Conservation (phyloP, 1,140 invertebrate genomes). For the Oryctes rhinoceros region DNA sequence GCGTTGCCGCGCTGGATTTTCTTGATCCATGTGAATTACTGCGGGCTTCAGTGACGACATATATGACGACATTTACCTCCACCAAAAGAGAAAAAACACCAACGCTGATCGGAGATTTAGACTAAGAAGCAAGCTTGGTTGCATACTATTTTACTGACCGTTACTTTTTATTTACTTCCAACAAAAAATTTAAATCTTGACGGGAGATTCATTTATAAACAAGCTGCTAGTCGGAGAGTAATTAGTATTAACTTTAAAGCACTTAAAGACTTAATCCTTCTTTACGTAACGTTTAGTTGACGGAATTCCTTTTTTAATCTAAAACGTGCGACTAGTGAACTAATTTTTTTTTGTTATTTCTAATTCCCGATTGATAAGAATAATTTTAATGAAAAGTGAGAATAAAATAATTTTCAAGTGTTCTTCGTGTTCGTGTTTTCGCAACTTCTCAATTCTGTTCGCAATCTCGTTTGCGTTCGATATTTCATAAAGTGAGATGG, state of each 20-base stretch:
- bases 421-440: neutral
- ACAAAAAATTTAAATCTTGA: slow-evolving; percentile 3
- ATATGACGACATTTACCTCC: neutral
- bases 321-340: neutral
- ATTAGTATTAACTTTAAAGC: slow-evolving; percentile 6
- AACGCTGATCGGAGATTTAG: neutral
- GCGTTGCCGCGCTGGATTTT: too few species aligned
- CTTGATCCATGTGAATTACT: neutral
- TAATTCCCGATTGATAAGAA: neutral
- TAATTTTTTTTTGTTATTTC: neutral
- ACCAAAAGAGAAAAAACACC: neutral
- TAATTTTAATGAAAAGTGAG: neutral
- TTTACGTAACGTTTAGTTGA: too few species aligned
- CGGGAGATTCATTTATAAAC: slow-evolving; percentile 19
- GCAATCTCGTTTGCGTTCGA: neutral
- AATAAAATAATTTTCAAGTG: neutral
- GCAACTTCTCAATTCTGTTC: neutral
- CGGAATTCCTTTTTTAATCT: neutral
- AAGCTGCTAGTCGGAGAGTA: neutral
- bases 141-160: neutral
- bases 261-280: slow-evolving; percentile 5
- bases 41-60: neutral
- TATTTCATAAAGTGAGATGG: neutral
- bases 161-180: neutral
- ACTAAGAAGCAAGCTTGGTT: neutral